These are phyloP conservation scores for Idaea straminata DNA, from an alignment of 2,888 invertebrate species.

Conservation along the genomic window DNA sequence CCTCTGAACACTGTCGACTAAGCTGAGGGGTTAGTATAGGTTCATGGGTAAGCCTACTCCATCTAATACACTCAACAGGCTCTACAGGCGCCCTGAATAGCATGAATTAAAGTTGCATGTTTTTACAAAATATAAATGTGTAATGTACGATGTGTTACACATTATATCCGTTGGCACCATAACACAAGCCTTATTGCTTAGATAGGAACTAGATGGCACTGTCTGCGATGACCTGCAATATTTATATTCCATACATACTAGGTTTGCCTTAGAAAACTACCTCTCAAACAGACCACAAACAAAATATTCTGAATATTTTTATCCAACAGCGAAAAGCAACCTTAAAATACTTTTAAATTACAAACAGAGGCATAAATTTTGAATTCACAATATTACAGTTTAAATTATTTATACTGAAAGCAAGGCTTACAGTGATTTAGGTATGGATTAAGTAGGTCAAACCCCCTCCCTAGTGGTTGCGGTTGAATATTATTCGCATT, in stretches of 20 bases:
- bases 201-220: neutral
- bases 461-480: slow-evolving; percentile 3
- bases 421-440: slow-evolving; percentile 27
- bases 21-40: too few relatives aligned
- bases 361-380: slow-evolving; percentile 13
- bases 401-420: slow-evolving; percentile 29
- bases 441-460: slow-evolving; percentile 21
- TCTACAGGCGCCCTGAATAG: too few relatives aligned
- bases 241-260: neutral
- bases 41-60: too few relatives aligned
- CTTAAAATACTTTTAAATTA: neutral
- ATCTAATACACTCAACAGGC: too few relatives aligned
- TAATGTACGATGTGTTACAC: too few relatives aligned
- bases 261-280: neutral
- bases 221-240: neutral
- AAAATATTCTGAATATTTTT: neutral
- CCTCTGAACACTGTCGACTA: too few relatives aligned
- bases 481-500: neutral
- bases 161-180: too few relatives aligned
- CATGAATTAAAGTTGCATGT: too few relatives aligned
- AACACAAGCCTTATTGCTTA: too few relatives aligned
- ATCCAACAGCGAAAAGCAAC: slow-evolving; percentile 8
- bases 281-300: neutral
- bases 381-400: slow-evolving; percentile 17
- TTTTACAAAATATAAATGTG: too few relatives aligned